Evolutionary conservation across 1,140 invertebrate species (phyloP), one percentile per base, ranked within the genome.

Genomic region (Pinna nobilis): DNA sequence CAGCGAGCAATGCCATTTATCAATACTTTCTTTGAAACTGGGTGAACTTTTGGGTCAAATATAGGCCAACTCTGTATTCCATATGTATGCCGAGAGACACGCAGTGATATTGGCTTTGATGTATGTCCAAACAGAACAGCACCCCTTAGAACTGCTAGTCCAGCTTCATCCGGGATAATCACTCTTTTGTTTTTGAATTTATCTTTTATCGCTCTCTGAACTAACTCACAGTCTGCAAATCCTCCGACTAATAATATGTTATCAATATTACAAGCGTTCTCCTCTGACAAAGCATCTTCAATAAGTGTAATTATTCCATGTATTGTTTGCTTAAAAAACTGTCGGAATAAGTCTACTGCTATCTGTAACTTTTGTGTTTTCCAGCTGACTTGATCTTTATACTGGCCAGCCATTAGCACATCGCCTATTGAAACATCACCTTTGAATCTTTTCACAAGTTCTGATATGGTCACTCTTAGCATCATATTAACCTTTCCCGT

Each of bases 181-280:
- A 72, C 18, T 37, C 35, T 65, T 37, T 57, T 60, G 9, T 65
- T 39, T 55, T 30, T 33, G 32, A 68, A 41, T 25, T 35, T 39
- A n/a, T 47, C 37, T 15, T 57, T 25, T 6, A 72, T 25, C n/a
- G 51, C 61, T 2, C 49, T 41, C 39, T 72, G 61, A 9, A 72
- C 30, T 23, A 72, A 32, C 30, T 66, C 63, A 37, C 70, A 72
- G 28, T 66, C 70, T 1, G 70, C n/a, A 72, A 72, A 72, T 20
- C 70, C 70, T 9, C 70, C 70, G 4, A 72, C 70, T 51, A 72
- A 49, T 15, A 72, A 47, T n/a, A 72, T 59, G 41, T 63, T 66
- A 6, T 66, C 50, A 2, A 72, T 20, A 11, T 59, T 51, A n/a
- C 23, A 23, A 18, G 44, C 41, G 15, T 30, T 44, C 44, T 41